A percentile compares a stretch with the other conserved stretches of the same genome.
These are phyloP conservation scores for Heliothis virescens DNA, from an alignment of 1,140 invertebrate genomes.

Conservation along the genomic window DNA sequence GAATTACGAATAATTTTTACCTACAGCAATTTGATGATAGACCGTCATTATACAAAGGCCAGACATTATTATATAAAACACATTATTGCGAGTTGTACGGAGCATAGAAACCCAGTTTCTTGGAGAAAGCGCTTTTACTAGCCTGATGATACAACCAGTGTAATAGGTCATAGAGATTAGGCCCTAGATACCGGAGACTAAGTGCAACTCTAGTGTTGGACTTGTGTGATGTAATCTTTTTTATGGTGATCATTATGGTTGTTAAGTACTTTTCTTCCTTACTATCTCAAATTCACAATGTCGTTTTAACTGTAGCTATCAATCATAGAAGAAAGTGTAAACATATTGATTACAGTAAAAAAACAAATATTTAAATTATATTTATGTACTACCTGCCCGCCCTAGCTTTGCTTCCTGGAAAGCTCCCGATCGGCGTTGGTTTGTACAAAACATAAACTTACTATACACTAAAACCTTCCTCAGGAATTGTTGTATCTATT, in stretches of 20 bases:
- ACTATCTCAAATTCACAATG: too few species aligned
- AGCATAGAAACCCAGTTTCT: slow-evolving; percentile 62
- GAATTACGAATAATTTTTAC: slow-evolving; percentile 19
- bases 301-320: too few species aligned
- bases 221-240: not conserved
- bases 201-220: not conserved
- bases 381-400: too few species aligned
- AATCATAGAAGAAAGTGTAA: too few species aligned
- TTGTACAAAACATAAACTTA: too few species aligned
- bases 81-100: not conserved
- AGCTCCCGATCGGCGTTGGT: too few species aligned
- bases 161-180: slow-evolving; percentile 67
- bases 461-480: too few species aligned
- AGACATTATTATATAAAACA: slow-evolving; percentile 34
- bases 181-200: slow-evolving; percentile 39
- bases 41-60: not conserved
- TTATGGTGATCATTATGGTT: not conserved
- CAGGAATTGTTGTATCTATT: too few species aligned
- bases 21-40: slow-evolving; percentile 4
- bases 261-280: too few species aligned
- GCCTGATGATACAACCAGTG: slow-evolving; percentile 71
- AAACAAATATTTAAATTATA: too few species aligned
- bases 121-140: slow-evolving; percentile 67
- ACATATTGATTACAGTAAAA: too few species aligned
- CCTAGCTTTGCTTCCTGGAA: too few species aligned